Percentiles rank a stretch among this genome's conserved stretches.
Conservation (phyloP, 2,113 vertebrate species). For the Microcebus griseorufus region DNA sequence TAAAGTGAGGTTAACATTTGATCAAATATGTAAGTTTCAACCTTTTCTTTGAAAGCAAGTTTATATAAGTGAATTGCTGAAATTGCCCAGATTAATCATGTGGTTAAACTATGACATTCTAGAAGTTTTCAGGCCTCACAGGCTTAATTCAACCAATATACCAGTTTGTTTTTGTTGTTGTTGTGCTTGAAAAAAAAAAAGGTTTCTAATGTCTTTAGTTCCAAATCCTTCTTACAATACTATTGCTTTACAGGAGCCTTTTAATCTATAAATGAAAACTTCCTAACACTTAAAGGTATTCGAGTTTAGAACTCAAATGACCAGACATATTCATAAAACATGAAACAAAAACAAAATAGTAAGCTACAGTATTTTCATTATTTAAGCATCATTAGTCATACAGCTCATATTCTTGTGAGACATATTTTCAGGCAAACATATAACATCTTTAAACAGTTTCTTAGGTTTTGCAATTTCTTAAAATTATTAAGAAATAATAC, state of each 20-base stretch:
- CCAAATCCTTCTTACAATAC: background rate
- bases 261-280: background rate
- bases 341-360: background rate
- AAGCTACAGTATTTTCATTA: background rate
- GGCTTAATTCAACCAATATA: background rate
- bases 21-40: background rate
- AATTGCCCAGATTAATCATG: background rate
- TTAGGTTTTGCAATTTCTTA: background rate
- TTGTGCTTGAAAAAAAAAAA: background rate
- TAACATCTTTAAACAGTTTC: background rate
- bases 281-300: background rate
- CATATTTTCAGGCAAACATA: background rate
- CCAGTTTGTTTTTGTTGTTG: background rate
- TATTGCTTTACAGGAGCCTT: background rate
- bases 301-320: background rate
- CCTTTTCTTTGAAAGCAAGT: background rate
- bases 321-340: background rate
- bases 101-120: background rate
- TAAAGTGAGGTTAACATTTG: background rate
- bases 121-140: background rate
- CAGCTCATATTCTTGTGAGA: background rate
- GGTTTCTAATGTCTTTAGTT: background rate
- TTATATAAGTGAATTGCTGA: background rate
- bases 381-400: background rate
- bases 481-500: conserved; percentile 9